Base-by-base conservation (phyloP, 1,140 invertebrate species). In the Drosophila eugracilis region DNA sequence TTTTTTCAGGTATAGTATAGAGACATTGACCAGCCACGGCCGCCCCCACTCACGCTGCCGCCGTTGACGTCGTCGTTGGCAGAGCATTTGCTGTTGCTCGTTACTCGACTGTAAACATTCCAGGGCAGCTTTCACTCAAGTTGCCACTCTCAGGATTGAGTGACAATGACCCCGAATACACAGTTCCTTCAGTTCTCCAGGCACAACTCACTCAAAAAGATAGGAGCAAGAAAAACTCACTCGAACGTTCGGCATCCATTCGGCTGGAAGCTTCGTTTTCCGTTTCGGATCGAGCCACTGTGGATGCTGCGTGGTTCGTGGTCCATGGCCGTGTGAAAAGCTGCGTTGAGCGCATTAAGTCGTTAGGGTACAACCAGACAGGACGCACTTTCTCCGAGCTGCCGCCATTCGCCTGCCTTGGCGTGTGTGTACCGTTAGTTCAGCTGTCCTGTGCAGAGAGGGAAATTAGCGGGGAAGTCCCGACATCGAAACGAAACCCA, bases 291-390 rank as follows among this genome's bases (percentile, higher is more conserved):
- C 19, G 55, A 59, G 55, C 50, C 30, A 36, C 17, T 70, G 48
- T 41, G 52, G 57, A 76, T 81, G 60, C 50, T 41, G 57, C 72
- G 81, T 45, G 55, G 75, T 70, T 88, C 75, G 65, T 70, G 66
- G 85, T 90, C 86, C 88, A 90, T 88, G 86, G 81, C 73, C 86
- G 86, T 90, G 88, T 72, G 81, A 88, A 90, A 90, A 90, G 78
- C 78, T 88, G 78, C 72, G 83, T 86, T 83, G 86, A 90, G 86
- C 86, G 86, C 86, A 90, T 90, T 90, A 90, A 90, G 88, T 90
- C 81, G 88, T 86, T 83, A 84, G 86, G 86, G 78, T 88, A 88
- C 88, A 90, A 90, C 88, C 88, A 90, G 88, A 78, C 58, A 88
- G 88, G 88, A 90, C 88, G 88, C 88, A 86, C 72, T 69, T 73